Evolutionary conservation across 2,888 invertebrate genomes (phyloP).

Genomic region (Leptopilina myrica): DNA sequence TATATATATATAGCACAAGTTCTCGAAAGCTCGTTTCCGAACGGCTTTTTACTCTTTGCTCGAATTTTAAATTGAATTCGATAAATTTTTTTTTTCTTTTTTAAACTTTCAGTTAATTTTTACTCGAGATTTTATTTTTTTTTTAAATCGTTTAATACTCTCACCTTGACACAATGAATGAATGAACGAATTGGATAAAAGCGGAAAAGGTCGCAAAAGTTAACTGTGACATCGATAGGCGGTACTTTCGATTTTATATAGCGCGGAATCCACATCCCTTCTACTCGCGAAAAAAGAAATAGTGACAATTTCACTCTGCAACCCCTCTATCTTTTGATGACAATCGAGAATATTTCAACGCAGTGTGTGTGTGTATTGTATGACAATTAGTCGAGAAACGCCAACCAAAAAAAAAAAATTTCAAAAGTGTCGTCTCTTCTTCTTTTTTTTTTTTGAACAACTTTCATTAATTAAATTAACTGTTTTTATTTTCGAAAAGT

Average conservation of each 20-base stretch:
- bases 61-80: conserved; percentile 18
- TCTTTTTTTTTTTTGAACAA: too few species aligned
- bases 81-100: neutral
- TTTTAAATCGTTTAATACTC: conserved; percentile 32
- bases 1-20: neutral
- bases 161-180: conserved; percentile 51
- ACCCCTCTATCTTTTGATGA: conserved; percentile 41
- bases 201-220: conserved; percentile 48
- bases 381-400: conserved; percentile 53
- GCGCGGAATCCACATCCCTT: conserved; percentile 52
- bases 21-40: conserved; percentile 29
- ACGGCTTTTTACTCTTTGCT: conserved; percentile 23
- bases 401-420: too few species aligned
- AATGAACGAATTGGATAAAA: conserved; percentile 44
- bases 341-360: conserved; percentile 30
- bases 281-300: conserved; percentile 44
- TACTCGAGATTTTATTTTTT: conserved; percentile 2
- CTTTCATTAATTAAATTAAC: too few species aligned
- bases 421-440: too few species aligned
- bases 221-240: conserved; percentile 64
- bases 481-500: too few species aligned
- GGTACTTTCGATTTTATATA: conserved; percentile 70
- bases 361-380: conserved; percentile 48
- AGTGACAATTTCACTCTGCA: conserved; percentile 37
- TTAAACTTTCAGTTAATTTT: neutral